Evolutionary conservation across 1,140 invertebrate genomes (phyloP).

Genomic region (Caenorhabditis briggsae): DNA sequence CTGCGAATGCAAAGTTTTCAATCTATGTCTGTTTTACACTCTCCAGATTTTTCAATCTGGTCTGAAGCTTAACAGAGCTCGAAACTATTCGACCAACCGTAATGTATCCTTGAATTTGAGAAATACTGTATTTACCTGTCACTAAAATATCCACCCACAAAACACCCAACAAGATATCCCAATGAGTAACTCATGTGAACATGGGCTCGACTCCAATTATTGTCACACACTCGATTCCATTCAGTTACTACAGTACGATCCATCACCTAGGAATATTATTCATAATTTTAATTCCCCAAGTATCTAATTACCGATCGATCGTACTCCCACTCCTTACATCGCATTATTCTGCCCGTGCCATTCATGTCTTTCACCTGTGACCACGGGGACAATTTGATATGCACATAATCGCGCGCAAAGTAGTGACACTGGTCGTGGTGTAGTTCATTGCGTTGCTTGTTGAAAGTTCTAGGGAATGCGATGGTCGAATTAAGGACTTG

Average conservation of each 20-base stretch:
- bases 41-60: too few species aligned
- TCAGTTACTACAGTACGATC: constrained; percentile 74
- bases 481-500: constrained; percentile 74
- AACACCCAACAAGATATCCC: constrained; percentile 75
- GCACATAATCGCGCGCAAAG: constrained; percentile 68
- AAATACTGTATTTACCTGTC: constrained; percentile 66
- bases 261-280: too few species aligned
- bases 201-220: constrained; percentile 76
- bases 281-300: too few species aligned
- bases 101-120: too few species aligned
- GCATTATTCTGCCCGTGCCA: constrained; percentile 36
- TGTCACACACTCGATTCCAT: constrained; percentile 76
- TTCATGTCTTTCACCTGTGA: constrained; percentile 37
- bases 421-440: constrained; percentile 73
- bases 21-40: too few species aligned
- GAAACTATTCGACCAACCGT: too few species aligned
- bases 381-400: constrained; percentile 63
- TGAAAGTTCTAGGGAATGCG: constrained; percentile 71
- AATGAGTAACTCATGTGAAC: constrained; percentile 77
- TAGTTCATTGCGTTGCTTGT: constrained; percentile 66
- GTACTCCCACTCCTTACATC: constrained; percentile 71
- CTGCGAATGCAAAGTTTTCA: too few species aligned
- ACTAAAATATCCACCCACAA: constrained; percentile 75
- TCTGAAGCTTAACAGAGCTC: too few species aligned
- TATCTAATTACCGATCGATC: constrained; percentile 58